A percentile compares a stretch with the other conserved stretches of the same genome.
phyloP scores from a whole-genome alignment of 2,888 invertebrate species.

The Agelastica alni region DNA sequence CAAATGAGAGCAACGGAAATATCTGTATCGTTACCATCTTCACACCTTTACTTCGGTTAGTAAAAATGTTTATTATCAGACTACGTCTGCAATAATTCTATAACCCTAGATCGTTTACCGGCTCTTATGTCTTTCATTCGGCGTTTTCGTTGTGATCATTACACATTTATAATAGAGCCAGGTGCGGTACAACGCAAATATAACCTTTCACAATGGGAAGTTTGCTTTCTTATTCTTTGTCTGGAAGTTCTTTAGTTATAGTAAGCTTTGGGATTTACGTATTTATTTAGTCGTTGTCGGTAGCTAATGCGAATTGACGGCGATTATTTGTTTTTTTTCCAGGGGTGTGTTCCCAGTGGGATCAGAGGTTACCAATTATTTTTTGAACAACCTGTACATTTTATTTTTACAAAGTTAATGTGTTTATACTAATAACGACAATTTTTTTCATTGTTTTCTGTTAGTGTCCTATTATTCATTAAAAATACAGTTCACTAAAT shows the following conservation, averaged over 20 bases:
- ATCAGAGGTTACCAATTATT: too few relatives aligned
- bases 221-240: constrained; percentile 47
- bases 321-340: constrained; percentile 30
- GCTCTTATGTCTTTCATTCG: constrained; percentile 14
- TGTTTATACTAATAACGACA: too few relatives aligned
- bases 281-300: constrained; percentile 5
- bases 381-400: too few relatives aligned
- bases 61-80: too few relatives aligned
- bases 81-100: too few relatives aligned
- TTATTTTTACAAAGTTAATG: too few relatives aligned
- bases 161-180: constrained; percentile 39
- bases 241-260: constrained; percentile 9
- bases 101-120: neutral
- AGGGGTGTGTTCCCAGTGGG: neutral
- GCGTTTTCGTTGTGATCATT: constrained; percentile 35
- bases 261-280: constrained; percentile 7
- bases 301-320: constrained; percentile 40
- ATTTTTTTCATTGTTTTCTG: too few relatives aligned
- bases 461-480: too few relatives aligned
- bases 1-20: too few relatives aligned
- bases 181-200: constrained; percentile 48
- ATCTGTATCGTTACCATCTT: too few relatives aligned
- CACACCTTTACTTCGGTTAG: too few relatives aligned
- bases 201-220: constrained; percentile 42
- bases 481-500: too few relatives aligned